Percentiles rank a stretch among this genome's conserved stretches.
phyloP scores from a whole-genome alignment of 2,113 vertebrate species.

The Bufo gargarizans region DNA sequence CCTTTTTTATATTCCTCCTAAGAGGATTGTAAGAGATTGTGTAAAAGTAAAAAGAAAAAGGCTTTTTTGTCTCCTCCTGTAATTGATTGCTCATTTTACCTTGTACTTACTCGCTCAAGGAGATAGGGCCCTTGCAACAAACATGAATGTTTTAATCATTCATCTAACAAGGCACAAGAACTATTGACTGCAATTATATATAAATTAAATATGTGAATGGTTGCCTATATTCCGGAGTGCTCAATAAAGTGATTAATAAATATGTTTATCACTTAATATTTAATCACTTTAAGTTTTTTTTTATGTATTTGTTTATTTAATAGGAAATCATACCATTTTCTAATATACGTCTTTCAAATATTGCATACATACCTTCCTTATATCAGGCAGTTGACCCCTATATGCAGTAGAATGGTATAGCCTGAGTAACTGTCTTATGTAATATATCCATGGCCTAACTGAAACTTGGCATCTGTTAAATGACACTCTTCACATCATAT shows the following conservation, averaged over 20 bases:
- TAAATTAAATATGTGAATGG: neutral
- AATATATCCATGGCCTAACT: too few relatives aligned
- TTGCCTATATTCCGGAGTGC: neutral
- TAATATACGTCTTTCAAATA: too few relatives aligned
- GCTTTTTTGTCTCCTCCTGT: neutral
- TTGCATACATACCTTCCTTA: too few relatives aligned
- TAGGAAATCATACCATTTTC: too few relatives aligned
- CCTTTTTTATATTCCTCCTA: neutral
- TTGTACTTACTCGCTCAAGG: neutral
- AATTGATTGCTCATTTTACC: neutral
- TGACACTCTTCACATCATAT: too few relatives aligned
- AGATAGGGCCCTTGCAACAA: neutral
- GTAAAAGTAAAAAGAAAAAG: neutral
- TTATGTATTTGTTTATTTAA: too few relatives aligned
- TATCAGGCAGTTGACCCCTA: too few relatives aligned
- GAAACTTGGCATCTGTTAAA: too few relatives aligned
- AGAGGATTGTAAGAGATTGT: neutral
- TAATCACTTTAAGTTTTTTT: neutral
- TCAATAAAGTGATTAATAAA: neutral
- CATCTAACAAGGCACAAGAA: neutral
- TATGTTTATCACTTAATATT: neutral
- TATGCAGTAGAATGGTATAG: too few relatives aligned
- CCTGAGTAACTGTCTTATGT: too few relatives aligned
- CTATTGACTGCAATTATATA: neutral
- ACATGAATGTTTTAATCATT: constrained; percentile 2